phyloP scores from a whole-genome alignment of 1,140 invertebrate species.

The Spodoptera litura region DNA sequence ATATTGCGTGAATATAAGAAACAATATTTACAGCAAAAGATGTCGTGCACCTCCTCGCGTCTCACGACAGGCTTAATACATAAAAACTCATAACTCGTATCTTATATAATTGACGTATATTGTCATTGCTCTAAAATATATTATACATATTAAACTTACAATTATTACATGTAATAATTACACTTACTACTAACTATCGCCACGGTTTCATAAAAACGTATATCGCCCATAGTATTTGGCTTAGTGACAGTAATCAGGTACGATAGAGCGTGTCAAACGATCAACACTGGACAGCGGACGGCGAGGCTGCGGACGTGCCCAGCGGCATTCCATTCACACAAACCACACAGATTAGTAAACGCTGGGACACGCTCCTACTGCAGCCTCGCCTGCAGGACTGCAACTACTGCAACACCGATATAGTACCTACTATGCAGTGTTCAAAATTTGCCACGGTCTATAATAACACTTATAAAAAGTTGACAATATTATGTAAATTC shows the following conservation, averaged over 20 bases:
- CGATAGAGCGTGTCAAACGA: constrained; percentile 75
- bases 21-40: constrained; percentile 57
- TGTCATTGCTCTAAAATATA: constrained; percentile 72
- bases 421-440: neutral
- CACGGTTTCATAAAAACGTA: constrained; percentile 62
- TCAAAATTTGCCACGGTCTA: constrained; percentile 61
- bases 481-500: constrained; percentile 53
- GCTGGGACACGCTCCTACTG: constrained; percentile 42
- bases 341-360: neutral
- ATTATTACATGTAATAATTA: constrained; percentile 51
- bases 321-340: neutral
- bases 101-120: constrained; percentile 78
- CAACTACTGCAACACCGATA: neutral
- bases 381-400: constrained; percentile 27
- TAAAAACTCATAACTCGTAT: constrained; percentile 63
- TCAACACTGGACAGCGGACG: constrained; percentile 23
- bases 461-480: constrained; percentile 60
- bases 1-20: constrained; percentile 50
- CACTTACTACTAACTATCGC: constrained; percentile 60
- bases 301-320: constrained; percentile 10
- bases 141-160: constrained; percentile 59
- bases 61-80: constrained; percentile 46
- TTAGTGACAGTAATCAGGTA: constrained; percentile 70
- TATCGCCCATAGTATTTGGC: constrained; percentile 63
- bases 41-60: constrained; percentile 28